A percentile compares a stretch with the other conserved stretches of the same genome.
Evolutionary conservation across 2,113 vertebrate species (phyloP).

Genomic region (Hippocampus guttulatus): DNA sequence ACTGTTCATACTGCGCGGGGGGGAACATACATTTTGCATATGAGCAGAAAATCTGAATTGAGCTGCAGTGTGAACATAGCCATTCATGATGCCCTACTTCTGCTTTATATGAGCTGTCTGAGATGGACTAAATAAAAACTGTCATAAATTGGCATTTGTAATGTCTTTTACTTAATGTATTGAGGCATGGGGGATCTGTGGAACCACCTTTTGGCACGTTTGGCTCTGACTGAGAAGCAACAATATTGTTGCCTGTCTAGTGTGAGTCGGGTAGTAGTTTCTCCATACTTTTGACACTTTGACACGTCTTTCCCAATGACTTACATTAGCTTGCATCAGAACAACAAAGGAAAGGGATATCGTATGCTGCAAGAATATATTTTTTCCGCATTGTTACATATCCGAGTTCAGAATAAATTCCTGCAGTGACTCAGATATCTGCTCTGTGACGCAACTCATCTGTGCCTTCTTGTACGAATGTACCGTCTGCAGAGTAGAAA

Average conservation of each 20-base stretch:
- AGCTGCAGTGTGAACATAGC: too few species aligned
- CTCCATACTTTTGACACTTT: background rate
- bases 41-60: too few species aligned
- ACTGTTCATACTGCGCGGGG: too few species aligned
- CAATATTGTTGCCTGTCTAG: background rate
- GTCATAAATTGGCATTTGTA: too few species aligned
- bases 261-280: background rate
- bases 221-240: background rate
- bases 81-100: too few species aligned
- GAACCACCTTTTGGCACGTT: background rate
- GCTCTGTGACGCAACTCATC: background rate
- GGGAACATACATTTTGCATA: too few species aligned
- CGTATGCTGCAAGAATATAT: background rate
- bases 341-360: background rate
- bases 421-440: background rate
- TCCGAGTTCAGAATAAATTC: background rate
- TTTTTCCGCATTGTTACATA: background rate
- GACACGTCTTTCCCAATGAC: background rate
- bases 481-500: background rate
- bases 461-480: background rate
- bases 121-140: too few species aligned
- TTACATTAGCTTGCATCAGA: slow-evolving; percentile 1
- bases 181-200: too few species aligned
- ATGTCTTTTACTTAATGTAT: too few species aligned
- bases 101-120: too few species aligned